Evolutionary conservation across 2,888 invertebrate genomes (phyloP), one percentile per base, ranked within the genome.

Genomic region (Cataglyphis rosenhaueri): DNA sequence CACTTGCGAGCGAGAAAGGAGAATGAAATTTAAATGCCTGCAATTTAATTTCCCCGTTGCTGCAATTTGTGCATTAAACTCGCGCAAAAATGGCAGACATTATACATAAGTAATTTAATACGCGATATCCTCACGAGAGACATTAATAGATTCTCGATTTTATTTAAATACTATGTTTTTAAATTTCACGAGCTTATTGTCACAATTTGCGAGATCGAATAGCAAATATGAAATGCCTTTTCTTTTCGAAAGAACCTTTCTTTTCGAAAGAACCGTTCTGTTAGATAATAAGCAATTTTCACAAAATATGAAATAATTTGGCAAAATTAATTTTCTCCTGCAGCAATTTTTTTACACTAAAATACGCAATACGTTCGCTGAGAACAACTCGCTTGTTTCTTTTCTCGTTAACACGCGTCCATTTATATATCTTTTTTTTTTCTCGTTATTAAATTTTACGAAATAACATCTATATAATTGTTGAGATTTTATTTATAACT

Each of bases 221-320:
- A 48, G 21, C 15, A 1, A 41, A 70, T 52, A 57, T 79, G 78
- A 83, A 70, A 74, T 62, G 62, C 62, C 35, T 66, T 52, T 81
- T 12, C 15, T 32, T 66, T 87, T 85, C 75, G 21, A 21, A 21
- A 21, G 0, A 88, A 88, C 75, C 82, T 48, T 83, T 88, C 62
- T 78, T 66, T 87, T 85, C 75, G 21, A 21, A 21, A 21, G 0
- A 88, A 88, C 75, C 82, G 55, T 83, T 88, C 62, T 78, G 75
- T 84, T 82, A 82, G 83, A 88, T 84, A 86, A 84, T 82, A 85
- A 88, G 82, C 88, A 88, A 86, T 86, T 88, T 86, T 70, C 57
- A 81, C 82, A 82, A 57, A 57, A 76, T 79, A 88, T 81, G 61
- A 84, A 84, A 79, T 83, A 84, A 86, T 88, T 86, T 85, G 25